phyloP scores from a whole-genome alignment of 2,797 vertebrate species.

The Manis pentadactyla region DNA sequence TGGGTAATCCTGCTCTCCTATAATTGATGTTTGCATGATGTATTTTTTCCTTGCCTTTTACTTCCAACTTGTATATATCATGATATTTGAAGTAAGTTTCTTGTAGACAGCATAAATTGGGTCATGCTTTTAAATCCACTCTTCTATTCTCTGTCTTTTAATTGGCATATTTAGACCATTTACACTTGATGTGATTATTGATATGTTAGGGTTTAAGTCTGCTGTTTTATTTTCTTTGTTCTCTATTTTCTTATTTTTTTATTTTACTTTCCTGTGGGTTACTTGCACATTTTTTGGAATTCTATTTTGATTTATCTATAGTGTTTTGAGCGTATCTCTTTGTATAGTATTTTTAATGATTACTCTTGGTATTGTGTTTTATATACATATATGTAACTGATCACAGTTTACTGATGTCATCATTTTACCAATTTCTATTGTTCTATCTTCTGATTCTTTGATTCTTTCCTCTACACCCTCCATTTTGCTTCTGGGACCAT shows the following conservation, averaged over 20 bases:
- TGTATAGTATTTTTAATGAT: not conserved
- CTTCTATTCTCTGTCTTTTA: not conserved
- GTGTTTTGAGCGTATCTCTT: not conserved
- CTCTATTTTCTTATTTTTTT: not conserved
- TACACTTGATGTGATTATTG: not conserved
- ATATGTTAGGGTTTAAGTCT: not conserved
- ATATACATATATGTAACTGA: not conserved
- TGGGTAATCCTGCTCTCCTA: not conserved
- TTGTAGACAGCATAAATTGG: not conserved
- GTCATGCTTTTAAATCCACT: not conserved
- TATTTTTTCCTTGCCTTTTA: not conserved
- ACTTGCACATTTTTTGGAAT: not conserved
- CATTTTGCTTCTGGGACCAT: not conserved
- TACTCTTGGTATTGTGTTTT: not conserved
- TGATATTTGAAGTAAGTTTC: not conserved
- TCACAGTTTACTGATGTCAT: not conserved
- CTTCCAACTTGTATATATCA: not conserved
- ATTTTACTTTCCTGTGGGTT: not conserved
- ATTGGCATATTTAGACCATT: not conserved
- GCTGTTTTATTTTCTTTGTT: not conserved
- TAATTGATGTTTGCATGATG: not conserved
- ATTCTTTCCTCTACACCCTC: not conserved
- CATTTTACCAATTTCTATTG: not conserved
- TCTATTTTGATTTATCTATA: not conserved
- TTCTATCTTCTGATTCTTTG: not conserved